phyloP scores from a whole-genome alignment of 2,113 vertebrate genomes.

The Rissa tridactyla region DNA sequence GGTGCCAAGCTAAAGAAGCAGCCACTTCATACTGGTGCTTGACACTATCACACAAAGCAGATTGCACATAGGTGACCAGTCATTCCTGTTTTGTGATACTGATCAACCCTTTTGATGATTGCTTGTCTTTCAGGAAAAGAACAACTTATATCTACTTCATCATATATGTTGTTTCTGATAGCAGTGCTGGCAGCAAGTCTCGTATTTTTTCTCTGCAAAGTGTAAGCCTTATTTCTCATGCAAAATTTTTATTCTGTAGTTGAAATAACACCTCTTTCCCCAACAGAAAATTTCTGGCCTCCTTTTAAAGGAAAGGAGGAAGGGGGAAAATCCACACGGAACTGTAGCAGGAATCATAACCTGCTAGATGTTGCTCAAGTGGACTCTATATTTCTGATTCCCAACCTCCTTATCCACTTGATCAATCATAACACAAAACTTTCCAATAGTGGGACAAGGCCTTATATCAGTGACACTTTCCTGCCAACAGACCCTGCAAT shows the following conservation, averaged over 20 bases:
- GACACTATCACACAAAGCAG: background rate
- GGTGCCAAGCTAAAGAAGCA: background rate
- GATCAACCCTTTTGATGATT: background rate
- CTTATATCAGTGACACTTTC: fast-evolving
- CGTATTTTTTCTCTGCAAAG: background rate
- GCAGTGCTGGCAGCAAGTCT: background rate
- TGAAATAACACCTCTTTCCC: background rate
- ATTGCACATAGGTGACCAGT: background rate
- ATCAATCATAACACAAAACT: background rate
- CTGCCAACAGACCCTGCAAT: background rate
- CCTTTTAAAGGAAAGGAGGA: background rate
- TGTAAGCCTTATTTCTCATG: conserved; percentile 10
- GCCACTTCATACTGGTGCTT: background rate
- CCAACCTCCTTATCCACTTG: background rate
- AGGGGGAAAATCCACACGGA: fast-evolving
- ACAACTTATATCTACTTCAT: background rate
- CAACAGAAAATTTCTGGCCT: background rate
- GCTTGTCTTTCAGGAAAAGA: conserved; percentile 26
- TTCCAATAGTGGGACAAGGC: background rate
- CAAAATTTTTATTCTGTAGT: background rate
- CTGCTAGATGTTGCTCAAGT: background rate
- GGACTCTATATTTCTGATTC: background rate
- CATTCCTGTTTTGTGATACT: background rate
- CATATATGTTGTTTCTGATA: background rate
- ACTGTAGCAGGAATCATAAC: background rate